phyloP scores from a whole-genome alignment of 2,888 invertebrate genomes.

The Drosophila setosimentum region DNA sequence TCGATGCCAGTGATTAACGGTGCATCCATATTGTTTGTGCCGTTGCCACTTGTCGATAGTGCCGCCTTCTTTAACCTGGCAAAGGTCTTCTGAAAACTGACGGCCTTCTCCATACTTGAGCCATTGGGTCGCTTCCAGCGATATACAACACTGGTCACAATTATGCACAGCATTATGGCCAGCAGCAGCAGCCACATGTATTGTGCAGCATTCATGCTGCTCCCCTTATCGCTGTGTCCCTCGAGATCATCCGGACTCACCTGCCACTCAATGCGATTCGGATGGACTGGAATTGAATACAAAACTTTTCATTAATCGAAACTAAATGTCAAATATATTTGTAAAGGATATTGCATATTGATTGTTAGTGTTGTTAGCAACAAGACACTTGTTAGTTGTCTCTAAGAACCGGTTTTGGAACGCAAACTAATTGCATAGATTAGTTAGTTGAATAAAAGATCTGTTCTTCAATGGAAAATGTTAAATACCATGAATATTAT shows the following conservation, averaged over 20 bases:
- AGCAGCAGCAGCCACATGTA: constrained; percentile 46
- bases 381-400: not conserved
- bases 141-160: constrained; percentile 37
- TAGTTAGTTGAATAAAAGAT: too few species aligned
- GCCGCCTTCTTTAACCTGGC: constrained; percentile 29
- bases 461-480: not conserved
- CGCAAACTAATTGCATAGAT: too few species aligned
- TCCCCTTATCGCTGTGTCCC: constrained; percentile 28
- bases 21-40: not conserved
- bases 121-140: constrained; percentile 32
- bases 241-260: constrained; percentile 43
- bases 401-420: not conserved
- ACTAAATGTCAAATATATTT: not conserved
- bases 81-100: constrained; percentile 43
- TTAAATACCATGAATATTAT: not conserved
- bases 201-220: constrained; percentile 25
- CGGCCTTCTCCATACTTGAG: constrained; percentile 42
- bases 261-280: constrained; percentile 36
- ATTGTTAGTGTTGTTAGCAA: not conserved
- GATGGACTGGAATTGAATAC: not conserved
- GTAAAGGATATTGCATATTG: not conserved
- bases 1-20: constrained; percentile 36
- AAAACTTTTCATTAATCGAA: not conserved
- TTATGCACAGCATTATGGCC: constrained; percentile 36
- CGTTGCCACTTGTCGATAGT: not conserved